These are phyloP conservation scores for Dinoponera quadriceps DNA, from an alignment of 1,140 invertebrate genomes.

Conservation along the genomic window DNA sequence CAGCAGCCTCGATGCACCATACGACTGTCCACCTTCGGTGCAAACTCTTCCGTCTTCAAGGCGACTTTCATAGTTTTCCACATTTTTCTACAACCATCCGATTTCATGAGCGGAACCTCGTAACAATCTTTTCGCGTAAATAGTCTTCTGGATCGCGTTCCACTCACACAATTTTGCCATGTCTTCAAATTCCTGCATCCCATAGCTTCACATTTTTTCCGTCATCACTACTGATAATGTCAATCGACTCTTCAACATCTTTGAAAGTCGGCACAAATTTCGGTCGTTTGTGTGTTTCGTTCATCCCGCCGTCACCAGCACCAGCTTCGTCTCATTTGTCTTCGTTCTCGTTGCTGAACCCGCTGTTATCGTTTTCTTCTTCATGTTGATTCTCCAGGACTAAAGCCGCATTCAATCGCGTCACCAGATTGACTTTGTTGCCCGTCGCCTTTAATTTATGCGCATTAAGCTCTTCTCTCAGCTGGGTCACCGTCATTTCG, in stretches of 20 bases:
- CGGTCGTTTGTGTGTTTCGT: neutral
- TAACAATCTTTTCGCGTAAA: too few species aligned
- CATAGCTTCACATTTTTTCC: slow-evolving; percentile 11
- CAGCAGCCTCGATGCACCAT: slow-evolving; percentile 34
- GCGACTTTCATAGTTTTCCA: slow-evolving; percentile 3
- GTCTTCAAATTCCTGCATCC: too few species aligned
- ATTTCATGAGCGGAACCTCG: slow-evolving; percentile 36
- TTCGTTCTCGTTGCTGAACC: neutral
- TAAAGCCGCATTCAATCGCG: too few species aligned
- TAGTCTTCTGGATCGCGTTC: too few species aligned
- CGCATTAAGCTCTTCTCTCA: too few species aligned
- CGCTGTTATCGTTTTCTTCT: too few species aligned
- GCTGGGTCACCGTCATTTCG: too few species aligned
- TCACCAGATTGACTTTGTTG: too few species aligned
- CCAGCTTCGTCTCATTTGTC: neutral
- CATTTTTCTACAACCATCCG: neutral
- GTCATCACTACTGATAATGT: slow-evolving; percentile 30
- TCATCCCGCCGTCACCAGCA: neutral
- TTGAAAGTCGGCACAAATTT: slow-evolving; percentile 34
- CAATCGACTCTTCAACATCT: slow-evolving; percentile 40
- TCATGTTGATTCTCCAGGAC: too few species aligned
- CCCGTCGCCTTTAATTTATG: too few species aligned
- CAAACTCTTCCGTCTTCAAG: slow-evolving; percentile 34
- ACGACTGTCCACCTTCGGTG: slow-evolving; percentile 25
- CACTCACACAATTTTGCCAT: too few species aligned